Conservation (phyloP, 1,140 invertebrate genomes). For the Leptinotarsa undecemlineata region DNA sequence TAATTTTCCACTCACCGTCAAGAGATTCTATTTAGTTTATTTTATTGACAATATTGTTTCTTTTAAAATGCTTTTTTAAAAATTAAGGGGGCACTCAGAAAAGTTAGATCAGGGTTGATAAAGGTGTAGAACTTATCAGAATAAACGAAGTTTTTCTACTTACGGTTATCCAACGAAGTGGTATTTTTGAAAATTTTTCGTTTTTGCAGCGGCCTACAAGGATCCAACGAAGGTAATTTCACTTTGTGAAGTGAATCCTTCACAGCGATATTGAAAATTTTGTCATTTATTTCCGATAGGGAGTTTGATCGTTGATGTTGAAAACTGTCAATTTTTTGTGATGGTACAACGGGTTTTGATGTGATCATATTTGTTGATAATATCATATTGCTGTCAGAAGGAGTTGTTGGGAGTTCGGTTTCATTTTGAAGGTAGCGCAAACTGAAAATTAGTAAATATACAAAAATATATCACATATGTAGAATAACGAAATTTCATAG, state of each 20-base stretch:
- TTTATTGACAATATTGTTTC: too few relatives aligned
- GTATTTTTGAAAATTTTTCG: conserved; percentile 50
- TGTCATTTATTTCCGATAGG: conserved; percentile 46
- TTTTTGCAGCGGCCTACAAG: conserved; percentile 45
- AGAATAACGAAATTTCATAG: too few relatives aligned
- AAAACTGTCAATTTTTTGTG: conserved; percentile 25
- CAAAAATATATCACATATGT: not conserved
- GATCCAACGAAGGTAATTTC: conserved; percentile 50
- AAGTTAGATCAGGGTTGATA: too few relatives aligned
- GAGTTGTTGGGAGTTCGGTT: conserved; percentile 43
- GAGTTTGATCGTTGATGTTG: conserved; percentile 42
- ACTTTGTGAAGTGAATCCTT: conserved; percentile 49
- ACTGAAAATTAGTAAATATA: conserved; percentile 45
- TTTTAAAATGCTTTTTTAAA: too few relatives aligned
- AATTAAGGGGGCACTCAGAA: too few relatives aligned
- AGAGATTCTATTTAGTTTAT: too few relatives aligned
- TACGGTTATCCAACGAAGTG: conserved; percentile 53
- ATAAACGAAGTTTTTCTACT: conserved; percentile 25
- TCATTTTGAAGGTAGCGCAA: conserved; percentile 57
- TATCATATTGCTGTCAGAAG: conserved; percentile 39
- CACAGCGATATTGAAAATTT: conserved; percentile 51
- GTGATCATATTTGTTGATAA: conserved; percentile 31
- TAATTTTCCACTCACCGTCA: too few relatives aligned
- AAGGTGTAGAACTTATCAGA: too few relatives aligned
- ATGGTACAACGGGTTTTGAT: conserved; percentile 23